Evolutionary conservation across 2,888 invertebrate genomes (phyloP), one percentile per base, ranked within the genome.

Genomic region (Melinaea menophilus): DNA sequence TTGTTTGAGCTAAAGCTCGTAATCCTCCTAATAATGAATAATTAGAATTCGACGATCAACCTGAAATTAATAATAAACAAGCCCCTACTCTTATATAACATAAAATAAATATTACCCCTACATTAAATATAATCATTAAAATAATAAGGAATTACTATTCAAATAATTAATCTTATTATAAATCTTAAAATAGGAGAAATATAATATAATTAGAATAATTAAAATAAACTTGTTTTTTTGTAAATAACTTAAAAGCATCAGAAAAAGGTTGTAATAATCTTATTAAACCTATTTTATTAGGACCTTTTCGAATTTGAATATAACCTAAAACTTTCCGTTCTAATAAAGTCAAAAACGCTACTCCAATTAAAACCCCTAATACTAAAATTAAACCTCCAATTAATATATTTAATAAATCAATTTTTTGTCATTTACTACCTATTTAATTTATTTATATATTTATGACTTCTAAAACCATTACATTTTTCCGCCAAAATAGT

Each of bases 31-130:
- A 91, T 79, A 95, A 88, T 51, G 94, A 84, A 93, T 95, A 95
- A 86, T 92, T 93, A 61, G 94, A 95, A 92, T 95, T 95, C 9
- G 94, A 95, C 71, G 94, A 94, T 11, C 95, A 95, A 0, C 95
- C 94, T 7, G 93, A 85, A 72, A 93, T 74, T 81, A 95, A 92
- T 59, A 94, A 79, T 0, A 88, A 88, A 90, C 94, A 95, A 73
- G 94, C 93, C 0, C 93, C 91, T 69, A 94, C 75, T 22, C 94
- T 93, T 12, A 92, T 92, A 84, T 92, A 85, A 87, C 92, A 91
- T 73, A 94, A 89, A 92, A 95, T 92, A 92, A 92, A 93, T 82
- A 95, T 85, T 63, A 93, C 58, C 0, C 92, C 92, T 73, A 92
- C 92, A 85, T 88, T 90, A 91, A 93, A 92, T 67, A 80, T 90